Conservation (phyloP, 2,888 invertebrate species). For the Luffia ferchaultella region DNA sequence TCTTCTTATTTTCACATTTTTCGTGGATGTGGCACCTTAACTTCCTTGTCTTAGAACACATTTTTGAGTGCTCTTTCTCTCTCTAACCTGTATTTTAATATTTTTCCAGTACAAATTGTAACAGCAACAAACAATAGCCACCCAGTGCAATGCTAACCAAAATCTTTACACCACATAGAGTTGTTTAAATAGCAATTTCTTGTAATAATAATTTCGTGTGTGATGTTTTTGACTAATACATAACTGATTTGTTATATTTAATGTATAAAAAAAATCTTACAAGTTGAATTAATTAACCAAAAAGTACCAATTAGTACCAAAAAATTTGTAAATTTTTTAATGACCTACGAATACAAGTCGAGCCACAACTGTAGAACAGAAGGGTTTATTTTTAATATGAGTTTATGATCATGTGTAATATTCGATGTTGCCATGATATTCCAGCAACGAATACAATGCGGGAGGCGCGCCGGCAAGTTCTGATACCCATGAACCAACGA, state of each 20-base stretch:
- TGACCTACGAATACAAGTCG: too few species aligned
- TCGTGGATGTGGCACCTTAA: background rate
- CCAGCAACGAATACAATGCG: conserved; percentile 75
- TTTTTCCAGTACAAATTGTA: conserved; percentile 23
- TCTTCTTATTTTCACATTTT: background rate
- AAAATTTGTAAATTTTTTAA: too few species aligned
- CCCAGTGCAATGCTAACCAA: conserved; percentile 1
- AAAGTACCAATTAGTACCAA: too few species aligned
- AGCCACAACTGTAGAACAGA: too few species aligned
- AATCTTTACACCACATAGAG: background rate
- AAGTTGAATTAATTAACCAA: too few species aligned
- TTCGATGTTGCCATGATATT: too few species aligned
- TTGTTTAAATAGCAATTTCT: background rate
- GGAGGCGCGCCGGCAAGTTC: conserved; percentile 54
- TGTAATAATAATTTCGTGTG: background rate
- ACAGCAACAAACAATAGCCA: conserved; percentile 17
- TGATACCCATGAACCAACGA: conserved; percentile 49
- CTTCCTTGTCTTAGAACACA: conserved; percentile 1
- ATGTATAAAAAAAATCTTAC: too few species aligned
- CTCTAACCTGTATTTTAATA: conserved; percentile 34
- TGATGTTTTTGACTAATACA: background rate
- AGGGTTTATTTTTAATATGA: too few species aligned
- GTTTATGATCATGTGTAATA: too few species aligned
- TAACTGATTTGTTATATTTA: background rate
- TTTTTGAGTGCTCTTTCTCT: conserved; percentile 40